Evolutionary conservation across 2,888 invertebrate genomes (phyloP), one percentile per base, ranked within the genome.

Genomic region (Campoplex capitator): DNA sequence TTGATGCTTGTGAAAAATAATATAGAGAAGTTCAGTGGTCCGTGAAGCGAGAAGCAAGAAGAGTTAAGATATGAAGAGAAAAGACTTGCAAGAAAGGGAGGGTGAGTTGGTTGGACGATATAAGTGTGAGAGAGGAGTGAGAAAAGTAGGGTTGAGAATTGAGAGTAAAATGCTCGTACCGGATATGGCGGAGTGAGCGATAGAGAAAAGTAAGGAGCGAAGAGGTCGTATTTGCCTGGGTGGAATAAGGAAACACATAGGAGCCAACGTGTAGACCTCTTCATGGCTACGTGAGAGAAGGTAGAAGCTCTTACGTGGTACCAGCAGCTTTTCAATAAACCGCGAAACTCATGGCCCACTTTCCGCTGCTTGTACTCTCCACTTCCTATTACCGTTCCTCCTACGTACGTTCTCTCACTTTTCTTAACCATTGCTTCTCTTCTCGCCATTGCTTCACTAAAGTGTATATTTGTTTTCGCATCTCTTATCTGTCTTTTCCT

Each of bases 291-390:
- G 86, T 83, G 83, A 80, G 71, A 58, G 74, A 87, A 85, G 74
- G 88, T 86, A 85, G 79, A 88, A 87, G 88, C 86, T 89, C 89
- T 90, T 85, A 88, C 86, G 87, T 65, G 84, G 79, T 81, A 86
- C 83, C 83, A 81, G 83, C 88, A 88, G 91, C 89, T 92, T 93
- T 93, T 93, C 92, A 92, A 93, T 93, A 92, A 93, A 93, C 91
- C 91, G 89, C 89, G 86, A 90, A 92, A 91, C 91, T 92, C 91
- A 87, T 89, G 90, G 89, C 89, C 91, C 90, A 91, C 89, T 91
- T 91, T 90, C 82, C 84, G 85, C 82, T 84, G 79, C 73, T 88
- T 87, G 78, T 84, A 85, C 79, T 58, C 78, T 85, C 85, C 88
- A 78, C 83, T 85, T 81, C 54, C 84, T 83, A 80, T 80, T 88